Base-by-base conservation (phyloP, 2,113 vertebrate species). In the Xenus cinereus region DNA sequence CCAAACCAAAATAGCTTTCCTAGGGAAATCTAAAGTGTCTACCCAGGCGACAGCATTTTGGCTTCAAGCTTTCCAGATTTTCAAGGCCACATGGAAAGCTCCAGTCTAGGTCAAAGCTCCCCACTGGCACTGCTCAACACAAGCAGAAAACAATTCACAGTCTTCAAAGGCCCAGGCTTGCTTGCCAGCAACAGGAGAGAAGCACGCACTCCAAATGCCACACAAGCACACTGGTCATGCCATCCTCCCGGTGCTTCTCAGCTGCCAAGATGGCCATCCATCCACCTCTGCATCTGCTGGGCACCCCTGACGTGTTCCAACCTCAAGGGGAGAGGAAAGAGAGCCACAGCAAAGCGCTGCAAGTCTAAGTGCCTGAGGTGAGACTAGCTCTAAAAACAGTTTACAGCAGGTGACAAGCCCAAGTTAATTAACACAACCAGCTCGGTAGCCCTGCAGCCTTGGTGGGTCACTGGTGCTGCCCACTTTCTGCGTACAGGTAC, bases 191-290 rank as follows among this genome's bases (percentile, higher is more conserved):
- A 46, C 41, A 62, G 12, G 10, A 3, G 0, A 73, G 54, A 16
- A 63, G 39, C 37, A 37, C 1, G 10, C 10, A 2, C 11, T 50
- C 35, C 30, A 48, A 46, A 1, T 0, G 1, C 64, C 59, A 16
- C 2, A 1, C 28, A 23, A 41, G 46, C 39, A 14, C 5, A 4
- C 4, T 0, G 1, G 16, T 24, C 41, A 37, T 3, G 2, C 22
- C 46, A 23, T 12, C 63, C 45, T n/a, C 30, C 18, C 6, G 1
- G 37, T 7, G 67, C 37, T 48, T 24, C 82, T 33, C 76, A 27
- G 69, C 39, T 77, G 87, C 45, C 1, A 0, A n/a, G 57, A 12
- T 1, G 1, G 33, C 35, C 23, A 1, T 9, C 14, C 20, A 12
- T 3, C 33, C 69, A 33, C 3, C 74, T 26, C 46, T 4, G 22